phyloP scores from a whole-genome alignment of 2,888 invertebrate species.

The Agriopis aurantiaria region DNA sequence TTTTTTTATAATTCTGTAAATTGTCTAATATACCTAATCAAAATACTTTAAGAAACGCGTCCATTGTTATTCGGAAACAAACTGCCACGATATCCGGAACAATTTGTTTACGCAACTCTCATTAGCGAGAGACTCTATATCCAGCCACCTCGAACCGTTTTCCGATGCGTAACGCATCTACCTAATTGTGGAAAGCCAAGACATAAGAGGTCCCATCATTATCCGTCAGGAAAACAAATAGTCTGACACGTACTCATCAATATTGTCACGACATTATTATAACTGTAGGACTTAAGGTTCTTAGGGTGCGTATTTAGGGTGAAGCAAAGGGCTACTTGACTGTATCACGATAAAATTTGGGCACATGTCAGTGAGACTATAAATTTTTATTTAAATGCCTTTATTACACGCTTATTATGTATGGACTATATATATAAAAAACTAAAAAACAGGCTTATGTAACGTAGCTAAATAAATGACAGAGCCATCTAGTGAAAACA shows the following conservation, averaged over 20 bases:
- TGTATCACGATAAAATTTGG: background rate
- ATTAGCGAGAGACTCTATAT: slow-evolving; percentile 30
- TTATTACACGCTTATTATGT: too few species aligned
- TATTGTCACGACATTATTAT: slow-evolving; percentile 47
- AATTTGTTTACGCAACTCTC: slow-evolving; percentile 42
- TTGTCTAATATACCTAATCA: background rate
- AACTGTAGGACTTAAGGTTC: slow-evolving; percentile 35
- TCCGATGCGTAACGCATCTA: slow-evolving; percentile 46
- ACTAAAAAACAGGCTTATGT: too few species aligned
- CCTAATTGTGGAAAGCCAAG: slow-evolving; percentile 51
- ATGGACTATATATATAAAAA: too few species aligned
- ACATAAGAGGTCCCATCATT: slow-evolving; percentile 50
- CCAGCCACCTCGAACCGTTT: slow-evolving; percentile 40
- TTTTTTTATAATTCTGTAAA: too few species aligned
- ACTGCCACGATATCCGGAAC: slow-evolving; percentile 37
- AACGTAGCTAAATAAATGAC: too few species aligned
- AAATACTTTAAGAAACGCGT: slow-evolving; percentile 1
- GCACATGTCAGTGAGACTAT: too few species aligned
- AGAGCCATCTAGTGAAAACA: too few species aligned
- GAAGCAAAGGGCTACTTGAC: background rate
- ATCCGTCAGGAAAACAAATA: slow-evolving; percentile 48
- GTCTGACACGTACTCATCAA: slow-evolving; percentile 47
- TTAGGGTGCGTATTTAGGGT: slow-evolving; percentile 31
- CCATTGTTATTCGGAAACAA: slow-evolving; percentile 25
- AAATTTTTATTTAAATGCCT: too few species aligned